Conservation (phyloP, 2,797 vertebrate genomes). For the Odontamblyopus rebecca region DNA sequence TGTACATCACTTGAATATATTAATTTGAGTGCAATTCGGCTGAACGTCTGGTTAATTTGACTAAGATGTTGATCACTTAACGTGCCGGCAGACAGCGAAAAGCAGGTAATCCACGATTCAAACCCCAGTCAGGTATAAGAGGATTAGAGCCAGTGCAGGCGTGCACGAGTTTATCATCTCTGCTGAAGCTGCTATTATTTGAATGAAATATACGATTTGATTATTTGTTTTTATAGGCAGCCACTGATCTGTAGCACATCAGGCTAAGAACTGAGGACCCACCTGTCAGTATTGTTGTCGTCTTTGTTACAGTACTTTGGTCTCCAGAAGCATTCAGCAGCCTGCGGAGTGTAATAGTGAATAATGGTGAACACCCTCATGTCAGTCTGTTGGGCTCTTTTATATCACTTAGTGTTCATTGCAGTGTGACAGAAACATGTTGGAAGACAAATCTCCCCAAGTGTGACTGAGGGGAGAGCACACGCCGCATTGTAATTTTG, state of each 20-base stretch:
- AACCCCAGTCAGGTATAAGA: slow-evolving; percentile 7
- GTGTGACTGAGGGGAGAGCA: slow-evolving; percentile 31
- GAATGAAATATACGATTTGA: slow-evolving; percentile 2
- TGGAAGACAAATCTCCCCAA: slow-evolving; percentile 35
- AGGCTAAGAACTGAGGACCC: background rate
- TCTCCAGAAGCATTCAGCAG: slow-evolving; percentile 24
- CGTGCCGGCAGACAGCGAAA: background rate
- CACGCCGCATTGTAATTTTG: background rate
- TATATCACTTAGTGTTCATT: slow-evolving; percentile 60
- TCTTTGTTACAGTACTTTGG: slow-evolving; percentile 10
- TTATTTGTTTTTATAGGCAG: background rate
- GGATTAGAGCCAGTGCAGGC: background rate
- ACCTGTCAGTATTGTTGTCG: background rate
- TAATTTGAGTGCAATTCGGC: background rate
- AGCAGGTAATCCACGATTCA: slow-evolving; percentile 9
- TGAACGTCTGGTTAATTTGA: background rate
- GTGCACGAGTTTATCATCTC: background rate
- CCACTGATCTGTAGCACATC: background rate
- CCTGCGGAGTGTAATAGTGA: slow-evolving; percentile 42
- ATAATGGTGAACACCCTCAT: slow-evolving; percentile 29
- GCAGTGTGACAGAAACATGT: slow-evolving; percentile 39
- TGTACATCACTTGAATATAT: slow-evolving; percentile 18
- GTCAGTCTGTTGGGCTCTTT: slow-evolving; percentile 44
- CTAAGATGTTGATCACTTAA: slow-evolving; percentile 4
- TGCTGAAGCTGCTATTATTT: slow-evolving; percentile 3